phyloP scores from a whole-genome alignment of 37 sponge, comb jelly and placozoan species.

The Ianthella basta region DNA sequence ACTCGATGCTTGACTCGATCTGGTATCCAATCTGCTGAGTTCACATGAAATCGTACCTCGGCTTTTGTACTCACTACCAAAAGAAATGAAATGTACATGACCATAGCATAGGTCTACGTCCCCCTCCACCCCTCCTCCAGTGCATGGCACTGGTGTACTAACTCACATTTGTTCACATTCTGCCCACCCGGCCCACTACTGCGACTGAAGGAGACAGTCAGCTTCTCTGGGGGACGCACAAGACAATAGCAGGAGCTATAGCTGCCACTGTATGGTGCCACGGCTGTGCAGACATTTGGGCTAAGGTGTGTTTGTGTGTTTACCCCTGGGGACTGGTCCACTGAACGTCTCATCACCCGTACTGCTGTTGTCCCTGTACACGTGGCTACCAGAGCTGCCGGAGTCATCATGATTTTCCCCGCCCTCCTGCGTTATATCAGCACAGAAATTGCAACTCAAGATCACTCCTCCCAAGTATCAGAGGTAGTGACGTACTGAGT shows the following conservation, averaged over 20 bases:
- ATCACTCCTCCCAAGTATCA: too few species aligned
- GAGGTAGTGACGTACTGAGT: too few species aligned
- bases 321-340: too few species aligned
- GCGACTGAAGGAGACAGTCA: conserved; percentile 54
- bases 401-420: too few species aligned
- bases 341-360: too few species aligned
- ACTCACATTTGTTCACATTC: conserved; percentile 93
- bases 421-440: too few species aligned
- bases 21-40: conserved; percentile 87
- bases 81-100: not conserved
- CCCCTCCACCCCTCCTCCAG: too few species aligned
- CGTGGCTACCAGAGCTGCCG: too few species aligned
- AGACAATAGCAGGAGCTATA: not conserved
- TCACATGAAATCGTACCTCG: conserved; percentile 78
- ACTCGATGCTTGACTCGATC: conserved; percentile 74
- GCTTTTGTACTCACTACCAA: conserved; percentile 85
- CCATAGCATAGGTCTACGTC: not conserved
- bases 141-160: too few species aligned
- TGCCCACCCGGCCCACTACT: conserved; percentile 96
- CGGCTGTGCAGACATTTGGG: not conserved
- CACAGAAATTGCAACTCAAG: too few species aligned
- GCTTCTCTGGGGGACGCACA: conserved; percentile 84
- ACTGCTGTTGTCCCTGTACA: too few species aligned
- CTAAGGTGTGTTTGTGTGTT: not conserved
- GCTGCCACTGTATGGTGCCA: not conserved